A percentile compares a stretch with the other conserved stretches of the same genome.
These are phyloP conservation scores for Apamea epomidion DNA, from an alignment of 2,888 invertebrate species.

Conservation along the genomic window DNA sequence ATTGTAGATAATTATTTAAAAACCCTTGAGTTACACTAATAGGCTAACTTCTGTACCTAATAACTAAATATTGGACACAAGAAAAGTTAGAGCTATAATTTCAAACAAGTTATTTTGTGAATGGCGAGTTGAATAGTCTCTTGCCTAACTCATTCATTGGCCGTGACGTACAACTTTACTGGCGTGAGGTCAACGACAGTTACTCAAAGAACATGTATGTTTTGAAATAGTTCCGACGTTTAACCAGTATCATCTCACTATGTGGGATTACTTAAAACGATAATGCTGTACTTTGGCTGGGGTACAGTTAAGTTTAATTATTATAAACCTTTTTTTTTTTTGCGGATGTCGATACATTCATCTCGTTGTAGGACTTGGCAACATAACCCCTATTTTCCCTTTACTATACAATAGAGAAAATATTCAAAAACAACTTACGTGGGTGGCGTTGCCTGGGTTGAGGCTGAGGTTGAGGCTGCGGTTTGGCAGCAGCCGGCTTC, in stretches of 20 bases:
- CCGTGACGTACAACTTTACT: conserved; percentile 31
- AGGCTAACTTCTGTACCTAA: neutral
- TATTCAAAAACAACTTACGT: conserved; percentile 71
- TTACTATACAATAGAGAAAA: neutral
- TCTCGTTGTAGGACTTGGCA: neutral
- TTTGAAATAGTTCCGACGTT: conserved; percentile 14
- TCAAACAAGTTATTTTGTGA: conserved; percentile 4
- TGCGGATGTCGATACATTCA: neutral
- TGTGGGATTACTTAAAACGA: neutral
- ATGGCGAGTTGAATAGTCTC: conserved; percentile 47
- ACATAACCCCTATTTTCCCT: neutral
- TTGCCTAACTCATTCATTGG: conserved; percentile 41
- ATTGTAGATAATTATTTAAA: neutral
- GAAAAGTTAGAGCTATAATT: neutral
- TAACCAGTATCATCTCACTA: neutral
- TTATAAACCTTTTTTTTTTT: neutral
- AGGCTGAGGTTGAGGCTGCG: conserved; percentile 41
- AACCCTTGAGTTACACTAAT: conserved; percentile 1
- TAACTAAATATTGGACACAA: neutral
- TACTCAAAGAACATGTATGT: neutral
- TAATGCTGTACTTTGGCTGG: neutral
- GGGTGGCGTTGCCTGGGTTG: conserved; percentile 71
- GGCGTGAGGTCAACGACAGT: conserved; percentile 9
- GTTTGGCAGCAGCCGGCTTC: conserved; percentile 34
- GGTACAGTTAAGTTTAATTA: neutral